Conservation (phyloP, 2,797 vertebrate genomes). For the Acanthornis magna region DNA sequence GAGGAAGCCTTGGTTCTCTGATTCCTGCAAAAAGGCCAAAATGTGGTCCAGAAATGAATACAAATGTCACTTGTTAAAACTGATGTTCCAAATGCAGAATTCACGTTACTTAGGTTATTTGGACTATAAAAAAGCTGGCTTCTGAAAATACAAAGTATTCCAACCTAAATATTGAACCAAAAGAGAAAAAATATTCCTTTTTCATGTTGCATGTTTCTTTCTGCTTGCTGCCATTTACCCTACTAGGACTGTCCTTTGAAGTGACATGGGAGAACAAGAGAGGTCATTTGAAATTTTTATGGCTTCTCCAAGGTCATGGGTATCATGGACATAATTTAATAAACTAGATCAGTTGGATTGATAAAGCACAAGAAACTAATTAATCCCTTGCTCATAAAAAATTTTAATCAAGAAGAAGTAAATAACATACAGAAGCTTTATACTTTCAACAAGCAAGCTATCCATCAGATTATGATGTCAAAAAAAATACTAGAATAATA, state of each 20-base stretch:
- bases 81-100: not conserved
- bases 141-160: not conserved
- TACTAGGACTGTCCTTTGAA: not conserved
- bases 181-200: not conserved
- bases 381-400: not conserved
- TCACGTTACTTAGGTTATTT: not conserved
- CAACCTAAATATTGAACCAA: not conserved
- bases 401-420: not conserved
- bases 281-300: not conserved
- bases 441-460: not conserved
- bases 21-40: not conserved
- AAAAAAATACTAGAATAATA: not conserved
- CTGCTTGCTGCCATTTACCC: not conserved
- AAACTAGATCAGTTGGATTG: not conserved
- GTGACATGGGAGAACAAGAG: not conserved
- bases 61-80: not conserved
- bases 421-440: not conserved
- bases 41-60: not conserved
- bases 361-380: not conserved
- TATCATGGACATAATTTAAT: not conserved
- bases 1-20: not conserved
- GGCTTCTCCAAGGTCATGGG: not conserved
- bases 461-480: not conserved
- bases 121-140: not conserved
- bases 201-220: not conserved